Evolutionary conservation across 2,888 invertebrate species (phyloP), one percentile per base, ranked within the genome.

Genomic region (Esperia sulphurella): DNA sequence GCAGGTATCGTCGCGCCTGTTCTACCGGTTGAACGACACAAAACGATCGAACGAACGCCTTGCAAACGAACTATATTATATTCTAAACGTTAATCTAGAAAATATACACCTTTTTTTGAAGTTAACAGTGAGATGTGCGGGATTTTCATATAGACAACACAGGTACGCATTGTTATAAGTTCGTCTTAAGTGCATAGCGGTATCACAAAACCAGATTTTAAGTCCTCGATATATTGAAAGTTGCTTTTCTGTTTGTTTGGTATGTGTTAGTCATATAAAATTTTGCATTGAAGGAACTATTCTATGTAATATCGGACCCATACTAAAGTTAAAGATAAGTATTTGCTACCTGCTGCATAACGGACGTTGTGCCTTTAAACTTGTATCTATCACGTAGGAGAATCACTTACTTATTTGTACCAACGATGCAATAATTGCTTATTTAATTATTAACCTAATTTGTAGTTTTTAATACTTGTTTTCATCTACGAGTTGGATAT

Each of bases 1-100:
- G 76, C 79, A 80, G 82, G 83, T 83, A 82, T 61, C 65, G 68
- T 65, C 62, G 76, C 63, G 68, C 63, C 68, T 58, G 79, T 65
- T 12, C 62, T 73, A 78, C 83, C 83, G 79, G 84, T 79, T 69
- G 59, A 75, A 78, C 79, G 78, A 84, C 75, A 68, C 63, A 70
- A 78, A 76, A 85, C 85, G 88, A 88, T 80, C 87, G 88, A 88
- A 87, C 88, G 88, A 88, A 87, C 80, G 63, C 65, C 61, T 50
- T 58, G 52, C 55, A 65, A 72, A 76, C 79, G 79, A 79, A 79
- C 68, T 66, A 57, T 65, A 51, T 68, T 66, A 51, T 67, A 64
- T 67, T 59, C 49, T 63, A 58, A 61, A 58, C 51, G 53, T 52
- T 57, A 61, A 54, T 49, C 10, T 39, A 58, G 51, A 53, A 57